Conservation (phyloP, 1,140 invertebrate species). For the Oppia nitens region DNA sequence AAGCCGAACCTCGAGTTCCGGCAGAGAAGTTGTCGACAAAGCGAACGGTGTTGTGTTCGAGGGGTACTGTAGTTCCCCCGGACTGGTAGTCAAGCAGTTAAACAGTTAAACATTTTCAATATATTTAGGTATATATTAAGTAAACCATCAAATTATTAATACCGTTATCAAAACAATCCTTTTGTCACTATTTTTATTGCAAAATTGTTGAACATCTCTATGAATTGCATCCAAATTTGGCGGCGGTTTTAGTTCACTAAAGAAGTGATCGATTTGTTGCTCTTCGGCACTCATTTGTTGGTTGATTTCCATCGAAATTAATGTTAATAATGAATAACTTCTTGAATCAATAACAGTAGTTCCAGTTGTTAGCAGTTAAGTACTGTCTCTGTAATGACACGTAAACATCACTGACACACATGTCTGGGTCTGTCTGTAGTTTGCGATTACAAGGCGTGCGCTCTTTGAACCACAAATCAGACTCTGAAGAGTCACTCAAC, state of each 20-base stretch:
- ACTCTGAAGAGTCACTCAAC: no score
- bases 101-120: neutral
- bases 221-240: slow-evolving; percentile 3
- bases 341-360: no score
- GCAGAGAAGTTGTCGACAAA: slow-evolving; percentile 98
- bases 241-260: neutral
- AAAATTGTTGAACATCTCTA: neutral
- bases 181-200: neutral
- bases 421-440: no score
- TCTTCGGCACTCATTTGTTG: neutral
- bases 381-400: no score
- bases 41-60: slow-evolving; percentile 90
- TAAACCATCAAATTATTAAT: neutral
- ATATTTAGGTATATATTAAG: neutral
- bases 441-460: no score
- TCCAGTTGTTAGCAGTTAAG: no score
- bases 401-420: no score
- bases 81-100: slow-evolving; percentile 31
- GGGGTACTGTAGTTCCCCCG: slow-evolving; percentile 85
- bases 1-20: slow-evolving; percentile 79
- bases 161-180: slow-evolving; percentile 12
- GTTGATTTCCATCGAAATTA: no score
- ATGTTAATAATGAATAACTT: no score
- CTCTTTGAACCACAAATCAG: no score
- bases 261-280: slow-evolving; percentile 9